A percentile compares a stretch with the other conserved stretches of the same genome.
phyloP scores from a whole-genome alignment of 2,113 vertebrate genomes.

The Camelus bactrianus region DNA sequence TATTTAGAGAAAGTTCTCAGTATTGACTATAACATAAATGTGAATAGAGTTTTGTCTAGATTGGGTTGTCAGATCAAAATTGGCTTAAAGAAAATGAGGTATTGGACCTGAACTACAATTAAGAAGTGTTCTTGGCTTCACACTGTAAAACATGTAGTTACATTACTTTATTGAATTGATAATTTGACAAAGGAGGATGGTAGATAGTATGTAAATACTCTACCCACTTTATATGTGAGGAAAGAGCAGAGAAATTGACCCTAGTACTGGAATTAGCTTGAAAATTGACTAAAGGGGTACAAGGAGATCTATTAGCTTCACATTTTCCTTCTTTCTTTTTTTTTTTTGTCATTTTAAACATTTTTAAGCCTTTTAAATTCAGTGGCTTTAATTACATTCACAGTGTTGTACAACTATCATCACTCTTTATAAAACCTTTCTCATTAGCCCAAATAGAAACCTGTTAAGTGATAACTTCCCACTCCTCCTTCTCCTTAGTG shows the following conservation, averaged over 20 bases:
- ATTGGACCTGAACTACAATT: neutral
- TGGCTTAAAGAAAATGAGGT: neutral
- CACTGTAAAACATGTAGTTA: conserved; percentile 3
- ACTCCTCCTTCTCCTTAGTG: neutral
- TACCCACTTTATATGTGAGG: neutral
- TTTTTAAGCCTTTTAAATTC: neutral
- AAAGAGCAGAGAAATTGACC: neutral
- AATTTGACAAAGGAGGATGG: neutral
- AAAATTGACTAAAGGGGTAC: neutral
- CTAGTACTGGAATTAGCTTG: neutral
- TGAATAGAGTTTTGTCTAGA: neutral
- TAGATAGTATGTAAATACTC: neutral
- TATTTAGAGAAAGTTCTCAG: neutral
- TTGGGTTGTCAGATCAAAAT: neutral
- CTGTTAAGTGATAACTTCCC: neutral
- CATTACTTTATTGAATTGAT: neutral
- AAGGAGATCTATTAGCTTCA: neutral
- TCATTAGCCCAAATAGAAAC: neutral
- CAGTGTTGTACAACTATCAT: neutral
- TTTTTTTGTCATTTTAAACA: neutral
- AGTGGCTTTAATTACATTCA: neutral
- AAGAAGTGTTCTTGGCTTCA: neutral
- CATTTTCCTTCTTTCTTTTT: neutral
- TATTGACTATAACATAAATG: neutral
- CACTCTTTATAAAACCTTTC: neutral